phyloP scores from a whole-genome alignment of 2,797 vertebrate species.

The Sebastes matsubarae region DNA sequence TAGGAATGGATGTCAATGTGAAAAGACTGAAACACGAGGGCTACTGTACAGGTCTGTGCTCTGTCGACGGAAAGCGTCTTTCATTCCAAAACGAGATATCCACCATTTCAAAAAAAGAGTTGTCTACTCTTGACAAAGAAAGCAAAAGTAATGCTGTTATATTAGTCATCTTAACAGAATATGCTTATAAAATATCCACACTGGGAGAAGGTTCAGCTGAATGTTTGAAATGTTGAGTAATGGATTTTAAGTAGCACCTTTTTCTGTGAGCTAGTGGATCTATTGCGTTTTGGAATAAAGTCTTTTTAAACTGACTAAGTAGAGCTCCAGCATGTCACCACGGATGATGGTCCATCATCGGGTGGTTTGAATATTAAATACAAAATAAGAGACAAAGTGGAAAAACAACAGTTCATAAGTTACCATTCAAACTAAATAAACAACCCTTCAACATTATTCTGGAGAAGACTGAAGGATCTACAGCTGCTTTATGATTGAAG shows the following conservation, averaged over 20 bases:
- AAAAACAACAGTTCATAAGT: conserved; percentile 67
- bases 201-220: conserved; percentile 35
- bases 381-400: conserved; percentile 47
- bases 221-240: conserved; percentile 45
- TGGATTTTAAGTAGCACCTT: conserved; percentile 68
- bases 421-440: conserved; percentile 63
- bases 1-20: conserved; percentile 50
- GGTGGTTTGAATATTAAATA: conserved; percentile 66
- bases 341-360: conserved; percentile 47
- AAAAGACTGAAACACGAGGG: conserved; percentile 63
- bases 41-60: conserved; percentile 73
- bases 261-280: conserved; percentile 52
- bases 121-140: conserved; percentile 39
- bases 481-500: conserved; percentile 83
- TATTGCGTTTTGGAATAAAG: conserved; percentile 76
- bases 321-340: conserved; percentile 75
- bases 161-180: conserved; percentile 41
- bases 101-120: conserved; percentile 43
- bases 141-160: conserved; percentile 30
- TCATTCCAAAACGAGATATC: conserved; percentile 69
- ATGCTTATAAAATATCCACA: conserved; percentile 42
- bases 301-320: conserved; percentile 61
- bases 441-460: conserved; percentile 52
- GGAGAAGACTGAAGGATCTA: conserved; percentile 68
- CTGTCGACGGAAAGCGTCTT: conserved; percentile 55